phyloP scores from a whole-genome alignment of 2,113 vertebrate genomes.

The Solenodon paradoxus region DNA sequence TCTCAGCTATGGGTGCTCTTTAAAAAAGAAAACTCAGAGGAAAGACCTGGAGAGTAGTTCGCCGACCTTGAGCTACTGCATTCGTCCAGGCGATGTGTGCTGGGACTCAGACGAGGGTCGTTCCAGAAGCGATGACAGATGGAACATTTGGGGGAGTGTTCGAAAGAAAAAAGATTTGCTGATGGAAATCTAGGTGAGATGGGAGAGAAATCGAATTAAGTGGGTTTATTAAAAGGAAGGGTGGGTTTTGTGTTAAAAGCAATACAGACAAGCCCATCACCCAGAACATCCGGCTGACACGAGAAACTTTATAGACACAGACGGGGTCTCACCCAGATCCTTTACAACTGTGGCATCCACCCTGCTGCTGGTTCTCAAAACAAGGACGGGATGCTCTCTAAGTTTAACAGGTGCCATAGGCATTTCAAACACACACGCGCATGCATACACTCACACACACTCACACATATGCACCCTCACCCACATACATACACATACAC shows the following conservation, averaged over 20 bases:
- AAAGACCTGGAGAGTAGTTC: not conserved
- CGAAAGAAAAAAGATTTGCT: not conserved
- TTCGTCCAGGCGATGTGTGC: not conserved
- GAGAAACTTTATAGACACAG: not conserved
- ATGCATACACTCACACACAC: too few relatives aligned
- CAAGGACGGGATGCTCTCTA: too few relatives aligned
- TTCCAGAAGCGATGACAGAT: not conserved
- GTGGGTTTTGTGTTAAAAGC: not conserved
- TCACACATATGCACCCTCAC: too few relatives aligned
- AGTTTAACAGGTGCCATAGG: too few relatives aligned
- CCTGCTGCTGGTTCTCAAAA: not conserved
- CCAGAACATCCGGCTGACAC: not conserved
- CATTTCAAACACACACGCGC: too few relatives aligned
- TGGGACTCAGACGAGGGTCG: not conserved
- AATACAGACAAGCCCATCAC: not conserved
- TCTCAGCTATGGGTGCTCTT: not conserved
- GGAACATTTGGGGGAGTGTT: not conserved
- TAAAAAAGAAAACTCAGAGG: not conserved
- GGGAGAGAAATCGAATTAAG: not conserved
- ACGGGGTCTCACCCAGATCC: not conserved
- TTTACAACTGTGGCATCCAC: not conserved
- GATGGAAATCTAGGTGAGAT: not conserved
- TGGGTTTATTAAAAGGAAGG: not conserved
- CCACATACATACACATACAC: not conserved
- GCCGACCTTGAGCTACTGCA: not conserved